Base-by-base conservation (phyloP, 2,113 vertebrate genomes). In the Rattus rattus region DNA sequence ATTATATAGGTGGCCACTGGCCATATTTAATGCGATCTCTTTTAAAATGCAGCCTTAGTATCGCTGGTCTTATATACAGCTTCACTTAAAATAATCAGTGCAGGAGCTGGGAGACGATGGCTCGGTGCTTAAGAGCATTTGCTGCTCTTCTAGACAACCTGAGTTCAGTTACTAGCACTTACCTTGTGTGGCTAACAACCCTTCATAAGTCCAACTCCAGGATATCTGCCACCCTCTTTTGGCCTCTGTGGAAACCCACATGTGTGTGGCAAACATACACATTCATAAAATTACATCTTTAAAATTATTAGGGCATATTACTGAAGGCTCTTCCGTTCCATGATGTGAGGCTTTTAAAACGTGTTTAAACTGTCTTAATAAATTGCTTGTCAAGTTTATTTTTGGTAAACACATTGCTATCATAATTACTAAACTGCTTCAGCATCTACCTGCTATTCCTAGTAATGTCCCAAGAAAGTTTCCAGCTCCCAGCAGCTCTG, bases 291-390 rank as follows among this genome's bases (percentile, higher is more conserved):
- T 47, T 67, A 86, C 33, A 43, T 73, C 24, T 28, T 72, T 72
- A 24, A 73, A 24, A 28, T 59, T 73, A 30, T 73, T 72, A 56
- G 3, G 22, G 43, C 20, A 13, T 86, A 5, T 67, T 90, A 84
- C 83, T 47, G 39, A 92, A 92, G 54, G 5, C 9, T 30, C 19
- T 93, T 85, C 70, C 47, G 30, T 19, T 43, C 22, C 1, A 67
- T 61, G 76, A 95, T 61, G 75, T 30, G 91, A 94, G 24, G 5
- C 33, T 94, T 95, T 94, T 61, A 61, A 96, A 87, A 79, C 14
- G 9, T 52, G 22, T 61, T 95, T 26, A 54, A 14, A n/a, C n/a
- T 81, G 59, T 93, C 52, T 5, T 17, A 49, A 59, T 81, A 81
- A 59, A 49, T 22, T 81, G 33, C 72, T 94, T 80, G 14, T 11